Conservation (phyloP, 2,797 vertebrate species). For the Pyrocephalus nanus region DNA sequence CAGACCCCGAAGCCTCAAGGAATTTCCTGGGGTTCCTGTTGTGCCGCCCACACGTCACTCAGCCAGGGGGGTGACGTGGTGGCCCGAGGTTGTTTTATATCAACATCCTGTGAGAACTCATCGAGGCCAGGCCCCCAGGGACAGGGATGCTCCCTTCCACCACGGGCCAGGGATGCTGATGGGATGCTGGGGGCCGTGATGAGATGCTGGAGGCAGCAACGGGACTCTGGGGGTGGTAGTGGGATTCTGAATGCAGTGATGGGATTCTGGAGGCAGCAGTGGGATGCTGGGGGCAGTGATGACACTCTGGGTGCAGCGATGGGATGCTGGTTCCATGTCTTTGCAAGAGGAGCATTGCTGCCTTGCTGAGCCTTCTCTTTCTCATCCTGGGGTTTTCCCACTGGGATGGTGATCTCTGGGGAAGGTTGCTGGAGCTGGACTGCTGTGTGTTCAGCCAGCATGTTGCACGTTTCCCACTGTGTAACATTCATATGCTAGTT, state of each 20-base stretch:
- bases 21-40: not conserved
- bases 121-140: not conserved
- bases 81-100: not conserved
- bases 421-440: not conserved
- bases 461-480: not conserved
- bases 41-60: not conserved
- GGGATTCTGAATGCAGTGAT: too few species aligned
- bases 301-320: fast-evolving
- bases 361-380: not conserved
- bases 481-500: fast-evolving
- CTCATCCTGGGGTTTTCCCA: not conserved
- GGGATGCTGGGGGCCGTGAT: fast-evolving
- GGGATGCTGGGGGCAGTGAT: fast-evolving
- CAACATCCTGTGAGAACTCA: not conserved
- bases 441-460: not conserved
- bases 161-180: fast-evolving
- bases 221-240: fast-evolving
- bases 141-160: not conserved
- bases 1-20: not conserved
- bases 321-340: not conserved
- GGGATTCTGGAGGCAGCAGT: fast-evolving
- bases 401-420: not conserved
- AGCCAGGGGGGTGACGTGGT: fast-evolving
- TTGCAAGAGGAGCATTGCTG: fast-evolving
- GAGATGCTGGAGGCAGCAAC: fast-evolving